Conservation (phyloP, 2,888 invertebrate genomes). For the Heliconius cydno region DNA sequence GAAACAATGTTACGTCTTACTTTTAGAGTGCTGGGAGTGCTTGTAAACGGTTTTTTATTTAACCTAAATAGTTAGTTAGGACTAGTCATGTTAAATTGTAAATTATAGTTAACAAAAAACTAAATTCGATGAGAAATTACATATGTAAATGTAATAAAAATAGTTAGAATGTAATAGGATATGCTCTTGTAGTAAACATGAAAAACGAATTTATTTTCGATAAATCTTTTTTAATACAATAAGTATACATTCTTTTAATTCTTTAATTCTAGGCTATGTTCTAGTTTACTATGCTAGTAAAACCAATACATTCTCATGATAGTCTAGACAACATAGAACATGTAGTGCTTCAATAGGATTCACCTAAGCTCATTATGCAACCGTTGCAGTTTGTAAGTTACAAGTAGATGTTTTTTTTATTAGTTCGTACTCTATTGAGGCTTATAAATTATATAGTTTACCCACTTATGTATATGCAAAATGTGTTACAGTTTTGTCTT, state of each 20-base stretch:
- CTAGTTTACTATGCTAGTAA: not conserved
- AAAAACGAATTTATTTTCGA: not conserved
- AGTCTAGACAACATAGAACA: slow-evolving; percentile 26
- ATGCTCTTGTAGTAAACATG: too few species aligned
- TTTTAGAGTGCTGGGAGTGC: slow-evolving; percentile 14
- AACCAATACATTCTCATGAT: not conserved
- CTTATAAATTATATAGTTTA: too few species aligned
- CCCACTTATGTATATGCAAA: not conserved
- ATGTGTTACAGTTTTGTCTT: not conserved
- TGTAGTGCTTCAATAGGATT: slow-evolving; percentile 52
- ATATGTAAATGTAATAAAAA: too few species aligned
- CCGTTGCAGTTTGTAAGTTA: slow-evolving; percentile 41
- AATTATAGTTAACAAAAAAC: not conserved
- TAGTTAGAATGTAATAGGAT: too few species aligned
- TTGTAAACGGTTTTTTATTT: slow-evolving; percentile 24
- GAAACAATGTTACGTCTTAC: slow-evolving; percentile 39
- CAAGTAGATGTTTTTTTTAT: slow-evolving; percentile 28
- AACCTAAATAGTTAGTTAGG: not conserved
- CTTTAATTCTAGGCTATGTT: not conserved
- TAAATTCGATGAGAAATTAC: not conserved
- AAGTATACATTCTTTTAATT: not conserved
- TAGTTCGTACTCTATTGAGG: not conserved
- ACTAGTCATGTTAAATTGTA: not conserved
- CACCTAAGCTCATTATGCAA: slow-evolving; percentile 52
- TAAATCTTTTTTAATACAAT: not conserved